Conservation (phyloP, 2,113 vertebrate species). For the Ahaetulla prasina region DNA sequence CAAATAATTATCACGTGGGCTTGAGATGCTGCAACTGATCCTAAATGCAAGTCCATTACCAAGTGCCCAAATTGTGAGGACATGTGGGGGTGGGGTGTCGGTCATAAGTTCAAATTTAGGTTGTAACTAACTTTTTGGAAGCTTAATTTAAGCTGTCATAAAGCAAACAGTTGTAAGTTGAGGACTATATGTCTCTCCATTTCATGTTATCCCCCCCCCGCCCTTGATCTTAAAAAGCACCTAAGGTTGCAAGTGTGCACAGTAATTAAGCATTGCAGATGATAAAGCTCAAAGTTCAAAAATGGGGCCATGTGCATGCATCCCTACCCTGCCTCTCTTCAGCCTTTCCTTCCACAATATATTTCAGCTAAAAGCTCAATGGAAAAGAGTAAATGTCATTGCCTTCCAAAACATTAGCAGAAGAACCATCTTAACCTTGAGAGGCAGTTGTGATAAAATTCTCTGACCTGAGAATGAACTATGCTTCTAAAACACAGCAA, state of each 20-base stretch:
- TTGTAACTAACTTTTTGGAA: no score
- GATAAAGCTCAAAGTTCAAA: background rate
- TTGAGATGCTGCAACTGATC: no score
- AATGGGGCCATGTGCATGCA: background rate
- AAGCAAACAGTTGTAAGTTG: no score
- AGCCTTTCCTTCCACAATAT: background rate
- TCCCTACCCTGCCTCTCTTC: background rate
- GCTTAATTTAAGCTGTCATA: no score
- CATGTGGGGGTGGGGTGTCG: no score
- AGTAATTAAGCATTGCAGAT: background rate
- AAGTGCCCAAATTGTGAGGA: no score
- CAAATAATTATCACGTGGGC: no score
- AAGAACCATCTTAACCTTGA: background rate
- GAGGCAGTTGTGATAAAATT: background rate
- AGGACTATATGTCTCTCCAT: background rate
- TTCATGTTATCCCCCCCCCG: background rate
- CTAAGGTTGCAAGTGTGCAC: background rate
- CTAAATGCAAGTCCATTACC: no score
- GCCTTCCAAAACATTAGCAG: background rate
- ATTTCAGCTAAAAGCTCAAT: background rate
- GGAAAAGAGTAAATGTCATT: background rate
- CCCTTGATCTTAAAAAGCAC: background rate
- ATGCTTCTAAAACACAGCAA: background rate
- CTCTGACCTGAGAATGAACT: background rate
- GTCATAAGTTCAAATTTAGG: no score